phyloP scores from a whole-genome alignment of 2,113 vertebrate species.

The Tetraodon nigroviridis region DNA sequence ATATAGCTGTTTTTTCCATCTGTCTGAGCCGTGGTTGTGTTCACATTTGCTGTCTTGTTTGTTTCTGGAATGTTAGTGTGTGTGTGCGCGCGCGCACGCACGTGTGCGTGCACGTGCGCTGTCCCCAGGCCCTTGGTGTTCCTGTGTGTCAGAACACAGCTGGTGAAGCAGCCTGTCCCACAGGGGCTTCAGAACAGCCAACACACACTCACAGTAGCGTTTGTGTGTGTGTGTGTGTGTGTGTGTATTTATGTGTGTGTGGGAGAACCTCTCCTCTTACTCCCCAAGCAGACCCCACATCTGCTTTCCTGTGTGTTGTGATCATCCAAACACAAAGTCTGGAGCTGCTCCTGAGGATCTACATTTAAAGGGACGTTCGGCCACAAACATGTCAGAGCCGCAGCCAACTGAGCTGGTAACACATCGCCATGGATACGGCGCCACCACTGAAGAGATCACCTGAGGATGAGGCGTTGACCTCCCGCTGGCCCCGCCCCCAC shows the following conservation, averaged over 20 bases:
- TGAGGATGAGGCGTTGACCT: too few species aligned
- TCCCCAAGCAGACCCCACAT: conserved; percentile 40
- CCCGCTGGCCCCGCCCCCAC: too few species aligned
- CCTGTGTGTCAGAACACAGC: conserved; percentile 68
- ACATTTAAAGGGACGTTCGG: neutral
- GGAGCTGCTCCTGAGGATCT: neutral
- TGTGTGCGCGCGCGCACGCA: conserved; percentile 25
- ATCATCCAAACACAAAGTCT: conserved; percentile 14
- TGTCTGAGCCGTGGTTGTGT: conserved; percentile 29
- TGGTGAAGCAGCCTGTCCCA: conserved; percentile 63
- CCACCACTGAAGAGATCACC: too few species aligned
- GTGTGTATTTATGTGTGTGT: neutral
- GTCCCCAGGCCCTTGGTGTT: conserved; percentile 60
- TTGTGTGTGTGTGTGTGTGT: too few species aligned
- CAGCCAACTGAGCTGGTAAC: too few species aligned
- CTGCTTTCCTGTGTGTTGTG: conserved; percentile 26
- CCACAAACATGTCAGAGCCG: neutral
- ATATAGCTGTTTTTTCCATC: too few species aligned
- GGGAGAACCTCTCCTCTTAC: conserved; percentile 11
- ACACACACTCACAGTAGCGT: conserved; percentile 16
- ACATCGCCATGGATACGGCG: too few species aligned
- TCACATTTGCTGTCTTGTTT: conserved; percentile 42
- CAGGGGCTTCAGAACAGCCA: conserved; percentile 33
- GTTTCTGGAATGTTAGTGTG: conserved; percentile 22
- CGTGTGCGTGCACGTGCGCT: conserved; percentile 15